Percentiles rank a stretch among this genome's conserved stretches.
Conservation (phyloP, 2,888 invertebrate genomes). For the Caenorhabditis sp. region DNA sequence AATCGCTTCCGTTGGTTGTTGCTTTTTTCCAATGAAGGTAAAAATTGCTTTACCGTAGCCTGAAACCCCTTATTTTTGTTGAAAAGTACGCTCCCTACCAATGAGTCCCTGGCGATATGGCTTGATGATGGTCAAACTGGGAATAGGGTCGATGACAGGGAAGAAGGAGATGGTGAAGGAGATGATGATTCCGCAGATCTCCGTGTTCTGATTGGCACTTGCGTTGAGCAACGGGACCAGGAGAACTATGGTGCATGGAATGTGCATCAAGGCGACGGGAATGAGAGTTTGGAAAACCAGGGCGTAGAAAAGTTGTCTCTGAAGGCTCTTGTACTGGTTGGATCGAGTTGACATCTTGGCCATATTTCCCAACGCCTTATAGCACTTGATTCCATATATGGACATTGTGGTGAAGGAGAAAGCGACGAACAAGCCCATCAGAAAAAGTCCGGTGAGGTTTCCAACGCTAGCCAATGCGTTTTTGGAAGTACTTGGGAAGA, state of each 20-base stretch:
- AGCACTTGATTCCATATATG: background rate
- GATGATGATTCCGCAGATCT: constrained; percentile 6
- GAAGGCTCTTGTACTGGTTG: background rate
- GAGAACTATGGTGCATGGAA: background rate
- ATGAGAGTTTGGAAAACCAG: background rate
- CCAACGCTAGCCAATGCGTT: background rate
- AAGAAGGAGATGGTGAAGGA: constrained; percentile 7
- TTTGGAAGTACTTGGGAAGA: background rate
- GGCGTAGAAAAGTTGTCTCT: background rate
- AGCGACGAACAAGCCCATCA: background rate
- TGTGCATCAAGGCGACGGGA: background rate
- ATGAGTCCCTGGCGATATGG: constrained; percentile 12
- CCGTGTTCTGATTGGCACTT: background rate
- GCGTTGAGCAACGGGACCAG: background rate
- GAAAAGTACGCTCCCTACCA: too few relatives aligned
- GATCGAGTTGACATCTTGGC: background rate
- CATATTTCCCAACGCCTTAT: background rate
- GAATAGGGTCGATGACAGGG: constrained; percentile 21
- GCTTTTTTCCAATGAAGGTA: too few relatives aligned
- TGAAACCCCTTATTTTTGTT: too few relatives aligned
- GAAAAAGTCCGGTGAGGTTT: background rate
- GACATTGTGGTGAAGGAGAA: background rate
- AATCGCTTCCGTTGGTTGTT: too few relatives aligned
- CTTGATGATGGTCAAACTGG: constrained; percentile 22
- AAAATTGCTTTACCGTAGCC: too few relatives aligned